A percentile compares a stretch with the other conserved stretches of the same genome.
phyloP scores from a whole-genome alignment of 2,797 vertebrate genomes.

The Rhynchotus rufescens region DNA sequence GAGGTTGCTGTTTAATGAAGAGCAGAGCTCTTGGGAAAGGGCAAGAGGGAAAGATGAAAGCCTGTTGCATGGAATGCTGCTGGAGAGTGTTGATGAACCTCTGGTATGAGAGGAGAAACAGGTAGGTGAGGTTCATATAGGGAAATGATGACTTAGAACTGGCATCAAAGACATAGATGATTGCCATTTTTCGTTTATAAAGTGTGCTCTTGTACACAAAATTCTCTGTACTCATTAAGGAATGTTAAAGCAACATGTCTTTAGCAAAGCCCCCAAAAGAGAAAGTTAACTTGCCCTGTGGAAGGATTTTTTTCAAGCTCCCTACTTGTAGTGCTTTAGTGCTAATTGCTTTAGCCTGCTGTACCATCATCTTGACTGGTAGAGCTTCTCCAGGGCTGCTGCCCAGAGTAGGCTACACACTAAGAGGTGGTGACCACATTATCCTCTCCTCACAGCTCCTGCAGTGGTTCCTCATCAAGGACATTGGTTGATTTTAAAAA shows the following conservation, averaged over 20 bases:
- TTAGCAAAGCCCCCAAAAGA: not conserved
- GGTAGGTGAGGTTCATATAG: not conserved
- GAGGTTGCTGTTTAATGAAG: not conserved
- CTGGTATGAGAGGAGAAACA: not conserved
- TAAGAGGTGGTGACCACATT: fast-evolving
- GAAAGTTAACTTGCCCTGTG: not conserved
- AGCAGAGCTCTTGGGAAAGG: not conserved
- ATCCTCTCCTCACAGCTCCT: not conserved
- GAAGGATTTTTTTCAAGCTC: not conserved
- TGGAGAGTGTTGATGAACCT: not conserved
- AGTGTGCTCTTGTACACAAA: not conserved
- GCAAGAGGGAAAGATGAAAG: not conserved
- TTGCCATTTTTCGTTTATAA: not conserved
- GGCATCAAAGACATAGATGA: not conserved
- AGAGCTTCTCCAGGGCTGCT: not conserved
- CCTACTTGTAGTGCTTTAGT: not conserved
- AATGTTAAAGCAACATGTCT: not conserved
- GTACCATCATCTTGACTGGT: not conserved
- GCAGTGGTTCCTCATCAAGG: not conserved
- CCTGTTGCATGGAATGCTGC: not conserved
- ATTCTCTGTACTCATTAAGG: not conserved
- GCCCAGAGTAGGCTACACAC: not conserved
- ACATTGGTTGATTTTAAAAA: not conserved
- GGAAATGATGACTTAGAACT: not conserved
- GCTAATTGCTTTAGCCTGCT: not conserved